Conservation (phyloP, 2,888 invertebrate species). For the Salpingus planirostris region DNA sequence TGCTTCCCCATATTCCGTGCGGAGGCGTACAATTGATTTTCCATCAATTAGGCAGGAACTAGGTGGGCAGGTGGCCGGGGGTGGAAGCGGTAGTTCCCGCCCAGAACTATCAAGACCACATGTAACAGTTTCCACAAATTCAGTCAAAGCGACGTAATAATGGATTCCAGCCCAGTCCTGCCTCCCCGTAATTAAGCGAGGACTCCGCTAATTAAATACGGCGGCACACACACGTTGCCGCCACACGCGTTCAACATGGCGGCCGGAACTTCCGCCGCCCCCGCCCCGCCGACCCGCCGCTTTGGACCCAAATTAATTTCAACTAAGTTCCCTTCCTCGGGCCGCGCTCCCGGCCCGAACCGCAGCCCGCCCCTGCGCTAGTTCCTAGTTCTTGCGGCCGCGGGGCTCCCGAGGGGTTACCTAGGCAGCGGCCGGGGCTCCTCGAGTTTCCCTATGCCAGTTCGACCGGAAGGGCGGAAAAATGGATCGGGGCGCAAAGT, state of each 20-base stretch:
- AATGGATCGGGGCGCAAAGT: conserved; percentile 2
- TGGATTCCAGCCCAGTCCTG: conserved; percentile 36
- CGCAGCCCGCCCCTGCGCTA: conserved; percentile 22
- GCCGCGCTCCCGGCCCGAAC: conserved; percentile 19
- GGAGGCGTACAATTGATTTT: conserved; percentile 2
- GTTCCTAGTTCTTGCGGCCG: conserved; percentile 31
- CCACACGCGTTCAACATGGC: conserved; percentile 36
- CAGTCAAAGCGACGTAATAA: conserved; percentile 36
- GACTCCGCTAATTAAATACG: conserved; percentile 41
- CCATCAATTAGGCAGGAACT: conserved; percentile 8
- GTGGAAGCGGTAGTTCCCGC: conserved; percentile 7
- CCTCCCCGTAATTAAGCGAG: conserved; percentile 39
- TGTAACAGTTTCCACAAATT: conserved; percentile 38
- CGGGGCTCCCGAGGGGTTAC: conserved; percentile 8
- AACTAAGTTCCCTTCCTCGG: conserved; percentile 34
- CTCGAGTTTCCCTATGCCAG: conserved; percentile 3
- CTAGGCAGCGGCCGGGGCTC: no score
- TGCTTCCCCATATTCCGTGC: neutral
- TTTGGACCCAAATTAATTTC: conserved; percentile 41
- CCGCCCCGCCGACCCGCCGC: conserved; percentile 14
- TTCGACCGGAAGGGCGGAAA: no score
- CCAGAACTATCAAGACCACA: conserved; percentile 29
- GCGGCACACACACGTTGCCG: conserved; percentile 35
- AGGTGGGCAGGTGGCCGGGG: conserved; percentile 6
- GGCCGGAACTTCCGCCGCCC: conserved; percentile 18